Conservation (phyloP, 2,113 vertebrate species). For the Xiphorhynchus elegans region DNA sequence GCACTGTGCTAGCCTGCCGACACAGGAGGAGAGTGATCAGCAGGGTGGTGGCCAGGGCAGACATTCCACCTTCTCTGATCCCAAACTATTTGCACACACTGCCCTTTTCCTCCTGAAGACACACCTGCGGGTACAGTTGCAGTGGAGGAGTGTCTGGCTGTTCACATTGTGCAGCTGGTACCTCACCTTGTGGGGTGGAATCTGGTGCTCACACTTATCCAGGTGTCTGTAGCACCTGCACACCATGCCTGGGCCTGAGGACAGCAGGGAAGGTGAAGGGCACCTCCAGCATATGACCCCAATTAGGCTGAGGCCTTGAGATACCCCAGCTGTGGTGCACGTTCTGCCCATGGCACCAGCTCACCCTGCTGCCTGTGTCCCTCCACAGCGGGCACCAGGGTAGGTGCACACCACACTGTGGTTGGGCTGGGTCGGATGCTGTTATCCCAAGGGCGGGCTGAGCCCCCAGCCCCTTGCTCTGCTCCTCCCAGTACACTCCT, state of each 20-base stretch:
- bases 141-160: constrained; percentile 78
- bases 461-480: neutral
- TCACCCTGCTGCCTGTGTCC: neutral
- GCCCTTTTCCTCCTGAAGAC: neutral
- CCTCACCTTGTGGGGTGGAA: constrained; percentile 72
- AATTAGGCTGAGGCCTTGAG: rapidly evolving
- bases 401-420: rapidly evolving
- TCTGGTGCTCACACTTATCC: constrained; percentile 74
- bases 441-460: rapidly evolving
- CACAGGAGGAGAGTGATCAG: neutral
- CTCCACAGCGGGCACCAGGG: rapidly evolving
- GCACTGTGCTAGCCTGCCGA: constrained; percentile 66
- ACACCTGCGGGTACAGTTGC: constrained; percentile 83
- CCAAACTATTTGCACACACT: too few relatives aligned
- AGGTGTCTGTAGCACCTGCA: constrained; percentile 76
- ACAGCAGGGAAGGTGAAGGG: neutral
- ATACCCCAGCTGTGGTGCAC: rapidly evolving
- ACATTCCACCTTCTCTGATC: neutral
- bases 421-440: neutral
- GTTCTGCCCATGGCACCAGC: neutral
- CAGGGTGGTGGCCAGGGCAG: neutral
- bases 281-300: neutral
- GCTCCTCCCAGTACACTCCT: rapidly evolving
- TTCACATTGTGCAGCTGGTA: constrained; percentile 77
- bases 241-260: constrained; percentile 34